These are phyloP conservation scores for Sander vitreus DNA, from an alignment of 2,113 vertebrate species.

Conservation along the genomic window DNA sequence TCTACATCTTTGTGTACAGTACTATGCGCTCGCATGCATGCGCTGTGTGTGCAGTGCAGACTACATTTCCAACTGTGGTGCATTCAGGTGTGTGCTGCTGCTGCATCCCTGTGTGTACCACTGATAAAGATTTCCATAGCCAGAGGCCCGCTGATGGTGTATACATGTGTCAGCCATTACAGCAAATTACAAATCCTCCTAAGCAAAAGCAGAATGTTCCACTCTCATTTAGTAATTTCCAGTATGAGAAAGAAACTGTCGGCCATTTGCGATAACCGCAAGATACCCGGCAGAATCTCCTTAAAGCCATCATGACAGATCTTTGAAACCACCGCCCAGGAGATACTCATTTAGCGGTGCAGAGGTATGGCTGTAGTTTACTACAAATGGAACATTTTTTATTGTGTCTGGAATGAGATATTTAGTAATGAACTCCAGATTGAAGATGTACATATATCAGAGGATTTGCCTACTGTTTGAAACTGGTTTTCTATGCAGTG, in stretches of 20 bases:
- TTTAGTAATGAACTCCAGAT: constrained; percentile 33
- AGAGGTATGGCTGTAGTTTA: constrained; percentile 47
- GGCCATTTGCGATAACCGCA: constrained; percentile 67
- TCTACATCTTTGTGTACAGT: constrained; percentile 12
- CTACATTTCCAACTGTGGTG: constrained; percentile 20
- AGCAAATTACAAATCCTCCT: constrained; percentile 78
- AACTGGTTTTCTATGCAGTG: background rate
- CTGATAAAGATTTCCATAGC: constrained; percentile 72
- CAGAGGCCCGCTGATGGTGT: constrained; percentile 63
- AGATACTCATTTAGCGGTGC: constrained; percentile 50
- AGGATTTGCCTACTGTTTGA: constrained; percentile 15
- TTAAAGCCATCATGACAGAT: constrained; percentile 58
- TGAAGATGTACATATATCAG: constrained; percentile 9
- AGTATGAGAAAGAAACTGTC: constrained; percentile 68
- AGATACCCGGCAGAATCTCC: constrained; percentile 54
- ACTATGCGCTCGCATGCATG: constrained; percentile 8
- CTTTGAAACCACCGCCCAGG: constrained; percentile 59
- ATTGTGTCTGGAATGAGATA: constrained; percentile 31
- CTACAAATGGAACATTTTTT: constrained; percentile 28
- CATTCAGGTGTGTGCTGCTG: constrained; percentile 60
- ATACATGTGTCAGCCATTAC: constrained; percentile 84
- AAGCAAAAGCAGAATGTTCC: constrained; percentile 71
- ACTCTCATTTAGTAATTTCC: constrained; percentile 78
- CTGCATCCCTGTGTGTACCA: constrained; percentile 44
- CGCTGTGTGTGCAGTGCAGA: constrained; percentile 24